Evolutionary conservation across 2,888 invertebrate genomes (phyloP), one percentile per base, ranked within the genome.

Genomic region (Bellardia pandia): DNA sequence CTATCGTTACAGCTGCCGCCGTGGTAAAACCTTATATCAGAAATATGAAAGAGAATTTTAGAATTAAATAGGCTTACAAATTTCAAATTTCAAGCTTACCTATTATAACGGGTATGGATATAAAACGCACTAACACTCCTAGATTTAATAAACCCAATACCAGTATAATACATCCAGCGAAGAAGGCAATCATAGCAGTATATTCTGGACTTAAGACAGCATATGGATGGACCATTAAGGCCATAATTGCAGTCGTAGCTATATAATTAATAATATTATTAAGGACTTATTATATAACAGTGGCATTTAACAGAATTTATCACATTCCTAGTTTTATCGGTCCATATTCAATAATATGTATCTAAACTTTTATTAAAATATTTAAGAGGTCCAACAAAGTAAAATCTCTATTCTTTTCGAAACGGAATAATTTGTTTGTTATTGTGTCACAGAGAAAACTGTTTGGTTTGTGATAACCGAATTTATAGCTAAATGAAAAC

Each of bases 171-270:
- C 95, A 93, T 13, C 98, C 98, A 30, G 96, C 94, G 30, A 98
- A 91, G 90, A 98, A 98, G 9, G 96, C 95, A 2, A 96, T 94
- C 9, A 98, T 93, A 11, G 97, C 95, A 0, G 97, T 96, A 89
- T 96, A 96, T 86, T 96, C 96, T 0, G 95, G 92, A 13, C 96
- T 96, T 89, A 94, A 94, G 1, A 93, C 91, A 0, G 96, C 96
- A 89, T 96, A 95, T 86, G 95, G 95, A 89, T 96, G 95, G 0
- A 96, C 96, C 96, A 99, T 96, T 2, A 98, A 94, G 0, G 98
- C 96, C 95, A 98, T 95, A 78, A 99, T 98, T 1, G 98, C 98
- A 0, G 98, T 98, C 0, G 98, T 98, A 86, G 98, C 97, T 90
- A 23, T 60, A 74, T 40, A 60, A 79, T 8, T 69, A 69, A 23